phyloP scores from a whole-genome alignment of 2,888 invertebrate species.

The Diadegma fenestrale region DNA sequence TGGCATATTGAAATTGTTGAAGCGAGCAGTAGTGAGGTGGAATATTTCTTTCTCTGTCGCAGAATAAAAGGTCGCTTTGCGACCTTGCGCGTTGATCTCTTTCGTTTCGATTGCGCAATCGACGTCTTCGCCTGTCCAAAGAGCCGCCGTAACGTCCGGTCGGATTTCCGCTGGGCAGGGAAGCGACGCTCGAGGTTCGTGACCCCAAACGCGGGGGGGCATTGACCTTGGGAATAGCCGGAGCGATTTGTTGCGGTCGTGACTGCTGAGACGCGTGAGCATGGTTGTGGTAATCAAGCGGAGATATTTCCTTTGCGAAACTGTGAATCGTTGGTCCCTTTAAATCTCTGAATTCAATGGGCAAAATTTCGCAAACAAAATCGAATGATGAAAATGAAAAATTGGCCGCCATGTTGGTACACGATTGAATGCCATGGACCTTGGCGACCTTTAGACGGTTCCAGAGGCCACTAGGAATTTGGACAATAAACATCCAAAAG shows the following conservation, averaged over 20 bases:
- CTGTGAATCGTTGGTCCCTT: conserved; percentile 28
- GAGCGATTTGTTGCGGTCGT: conserved; percentile 40
- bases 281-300: conserved; percentile 51
- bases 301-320: conserved; percentile 61
- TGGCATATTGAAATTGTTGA: conserved; percentile 77
- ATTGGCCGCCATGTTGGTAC: background rate
- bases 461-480: background rate
- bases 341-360: background rate
- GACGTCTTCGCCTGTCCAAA: conserved; percentile 78
- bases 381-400: background rate
- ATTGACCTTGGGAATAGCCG: conserved; percentile 63
- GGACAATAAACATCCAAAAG: background rate
- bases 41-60: conserved; percentile 70
- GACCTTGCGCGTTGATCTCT: conserved; percentile 80
- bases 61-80: conserved; percentile 79
- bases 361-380: background rate
- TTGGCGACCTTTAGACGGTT: background rate
- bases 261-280: conserved; percentile 51
- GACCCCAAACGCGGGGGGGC: conserved; percentile 67
- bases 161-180: conserved; percentile 68
- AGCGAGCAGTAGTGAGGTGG: conserved; percentile 76
- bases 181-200: conserved; percentile 70
- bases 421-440: too few relatives aligned
- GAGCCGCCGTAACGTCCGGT: conserved; percentile 75
- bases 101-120: conserved; percentile 77